These are phyloP conservation scores for Cathartes aura DNA, from an alignment of 2,113 vertebrate genomes.

Conservation along the genomic window DNA sequence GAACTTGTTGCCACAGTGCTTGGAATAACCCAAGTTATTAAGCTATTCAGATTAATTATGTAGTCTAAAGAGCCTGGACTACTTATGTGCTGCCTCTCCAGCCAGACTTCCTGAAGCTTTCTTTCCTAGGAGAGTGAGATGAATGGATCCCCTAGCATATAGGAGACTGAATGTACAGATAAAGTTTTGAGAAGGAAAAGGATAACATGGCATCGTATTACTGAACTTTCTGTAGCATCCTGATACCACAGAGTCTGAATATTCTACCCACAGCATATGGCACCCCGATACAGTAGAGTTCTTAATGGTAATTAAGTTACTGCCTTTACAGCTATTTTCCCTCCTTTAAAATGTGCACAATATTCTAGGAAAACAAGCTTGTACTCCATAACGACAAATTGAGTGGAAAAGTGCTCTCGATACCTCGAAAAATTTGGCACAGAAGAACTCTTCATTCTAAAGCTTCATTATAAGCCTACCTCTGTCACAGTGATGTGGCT, in stretches of 20 bases:
- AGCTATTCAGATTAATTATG: slow-evolving; percentile 40
- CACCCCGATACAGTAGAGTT: background rate
- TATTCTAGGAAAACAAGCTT: slow-evolving; percentile 16
- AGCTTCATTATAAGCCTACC: slow-evolving; percentile 34
- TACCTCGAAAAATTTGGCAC: slow-evolving; percentile 40
- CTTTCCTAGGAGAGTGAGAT: background rate
- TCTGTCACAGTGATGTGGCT: slow-evolving; percentile 54
- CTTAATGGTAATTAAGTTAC: background rate
- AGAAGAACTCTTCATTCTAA: background rate
- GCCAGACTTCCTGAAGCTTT: slow-evolving; percentile 4
- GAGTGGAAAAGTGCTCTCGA: background rate
- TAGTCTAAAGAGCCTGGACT: slow-evolving; percentile 33
- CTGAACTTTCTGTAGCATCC: slow-evolving; percentile 18
- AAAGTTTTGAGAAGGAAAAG: slow-evolving; percentile 25
- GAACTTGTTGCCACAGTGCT: slow-evolving; percentile 19
- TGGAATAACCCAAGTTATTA: slow-evolving; percentile 28
- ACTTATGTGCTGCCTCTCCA: background rate
- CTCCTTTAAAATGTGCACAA: slow-evolving; percentile 17
- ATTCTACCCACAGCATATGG: background rate
- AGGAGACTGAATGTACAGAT: slow-evolving; percentile 3
- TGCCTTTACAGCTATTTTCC: background rate
- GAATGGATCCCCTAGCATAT: background rate
- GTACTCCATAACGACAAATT: background rate
- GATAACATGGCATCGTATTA: background rate
- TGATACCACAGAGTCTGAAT: slow-evolving; percentile 1